Evolutionary conservation across 2,113 vertebrate species (phyloP).

Genomic region (rat (Rattus norvegicus)): GRCr8 NC_086019.1:143715501-143716000

Average conservation of each 20-base stretch:
- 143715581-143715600: neutral
- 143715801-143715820: neutral
- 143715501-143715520: slow-evolving; percentile 15
- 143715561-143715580: neutral
- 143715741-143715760: neutral
- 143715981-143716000: neutral
- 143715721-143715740: neutral
- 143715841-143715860: slow-evolving; percentile 62
- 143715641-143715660: neutral
- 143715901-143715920: neutral
- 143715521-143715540: neutral
- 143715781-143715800: neutral
- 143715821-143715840: slow-evolving; percentile 43
- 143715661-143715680: neutral
- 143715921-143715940: neutral
- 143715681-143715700: neutral
- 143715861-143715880: slow-evolving; percentile 29
- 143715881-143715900: slow-evolving; percentile 1
- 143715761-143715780: neutral
- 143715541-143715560: neutral
- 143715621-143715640: neutral
- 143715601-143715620: neutral
- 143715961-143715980: neutral
- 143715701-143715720: neutral
- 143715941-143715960: neutral